Conservation (phyloP, 2,797 vertebrate species). For the Bryconaethiops microstoma region DNA sequence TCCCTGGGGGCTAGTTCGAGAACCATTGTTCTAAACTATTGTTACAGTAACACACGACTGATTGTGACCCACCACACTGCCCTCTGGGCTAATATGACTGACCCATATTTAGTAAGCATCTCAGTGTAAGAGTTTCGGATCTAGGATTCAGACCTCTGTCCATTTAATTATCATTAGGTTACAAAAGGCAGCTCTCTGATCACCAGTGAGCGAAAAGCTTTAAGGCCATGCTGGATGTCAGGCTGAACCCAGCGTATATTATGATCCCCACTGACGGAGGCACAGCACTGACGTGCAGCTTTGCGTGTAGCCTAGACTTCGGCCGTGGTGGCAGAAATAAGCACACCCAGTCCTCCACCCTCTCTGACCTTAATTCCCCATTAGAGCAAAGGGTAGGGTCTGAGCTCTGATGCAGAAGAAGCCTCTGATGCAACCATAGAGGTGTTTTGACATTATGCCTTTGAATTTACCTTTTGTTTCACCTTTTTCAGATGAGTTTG, state of each 20-base stretch:
- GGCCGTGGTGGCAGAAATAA: constrained; percentile 64
- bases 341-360: constrained; percentile 69
- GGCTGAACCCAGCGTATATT: constrained; percentile 28
- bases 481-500: constrained; percentile 8
- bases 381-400: constrained; percentile 64
- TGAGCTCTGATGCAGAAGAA: constrained; percentile 50
- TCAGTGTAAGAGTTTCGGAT: not conserved
- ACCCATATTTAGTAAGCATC: not conserved
- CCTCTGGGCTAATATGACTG: not conserved
- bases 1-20: too few species aligned
- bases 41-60: too few species aligned
- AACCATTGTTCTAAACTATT: too few species aligned
- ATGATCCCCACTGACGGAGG: constrained; percentile 12
- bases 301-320: constrained; percentile 62
- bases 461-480: constrained; percentile 22
- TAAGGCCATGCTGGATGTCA: constrained; percentile 49
- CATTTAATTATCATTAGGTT: not conserved
- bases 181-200: not conserved
- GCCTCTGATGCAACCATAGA: constrained; percentile 44
- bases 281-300: constrained; percentile 59
- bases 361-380: constrained; percentile 83
- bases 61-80: not conserved
- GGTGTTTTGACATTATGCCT: constrained; percentile 36
- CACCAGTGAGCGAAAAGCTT: not conserved
- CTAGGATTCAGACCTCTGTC: not conserved